Base-by-base conservation (phyloP, 2,888 invertebrate genomes). In the Axea sp. region DNA sequence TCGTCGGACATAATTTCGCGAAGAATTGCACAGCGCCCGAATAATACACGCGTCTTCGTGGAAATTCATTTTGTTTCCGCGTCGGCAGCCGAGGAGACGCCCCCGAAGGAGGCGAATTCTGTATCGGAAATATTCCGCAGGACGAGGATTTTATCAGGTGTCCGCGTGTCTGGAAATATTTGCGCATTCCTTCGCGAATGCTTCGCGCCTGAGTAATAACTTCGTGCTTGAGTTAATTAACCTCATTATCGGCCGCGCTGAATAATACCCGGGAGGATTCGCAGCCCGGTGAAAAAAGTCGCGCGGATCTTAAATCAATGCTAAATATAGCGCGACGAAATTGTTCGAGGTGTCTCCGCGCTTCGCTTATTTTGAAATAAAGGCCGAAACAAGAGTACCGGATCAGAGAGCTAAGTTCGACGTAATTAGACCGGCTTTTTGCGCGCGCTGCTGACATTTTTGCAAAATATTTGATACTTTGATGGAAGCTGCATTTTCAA, bases 111-210 rank as follows among this genome's bases (percentile, higher is more conserved):
- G 60, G 37, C 37, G 24, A 69, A 69, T 69, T 69, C 53, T 53
- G 41, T 69, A 67, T 67, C 53, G 73, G 60, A 60, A 67, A 73
- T 57, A 73, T 67, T 45, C 49, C 33, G 45, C 59, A 39, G 59
- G 72, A 72, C 51, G 65, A 62, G 51, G 24, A 60, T 68, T 68
- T 68, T 73, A 67, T 73, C 73, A 60, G 55, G 68, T 73, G 73
- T 68, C 68, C 49, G 39, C 43, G 60, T 55, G 60, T 69, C 53
- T 60, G 45, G 22, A 30, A 69, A 67, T 62, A 73, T 73, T 59
- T 62, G 73, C 60, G 49, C 51, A 73, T 73, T 73, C 67, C 60
- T 67, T 67, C 49, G 64, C 30, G 28, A 57, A 57, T 67, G 69
- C 60, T 69, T 69, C 60, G 53, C 67, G 60, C 67, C 51, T 60